Evolutionary conservation across 2,797 vertebrate species (phyloP), one percentile per base, ranked within the genome.

Genomic region (Mallotus villosus): DNA sequence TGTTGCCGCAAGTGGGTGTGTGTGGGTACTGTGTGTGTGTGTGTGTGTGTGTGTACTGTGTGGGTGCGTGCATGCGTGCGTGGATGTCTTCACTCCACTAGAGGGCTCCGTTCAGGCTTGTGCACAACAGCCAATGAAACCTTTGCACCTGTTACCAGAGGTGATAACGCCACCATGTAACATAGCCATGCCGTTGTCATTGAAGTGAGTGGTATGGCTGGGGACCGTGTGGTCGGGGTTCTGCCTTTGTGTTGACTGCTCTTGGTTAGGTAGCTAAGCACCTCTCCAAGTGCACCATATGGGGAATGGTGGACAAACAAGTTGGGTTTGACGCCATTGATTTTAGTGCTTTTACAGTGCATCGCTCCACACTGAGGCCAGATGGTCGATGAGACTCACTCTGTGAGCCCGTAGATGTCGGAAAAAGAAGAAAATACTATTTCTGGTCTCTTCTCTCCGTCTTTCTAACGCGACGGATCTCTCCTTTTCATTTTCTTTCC

Each of bases 301-400:
- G 92, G 87, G 90, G 92, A 93, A 93, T 91, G 91, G 86, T 92
- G 90, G 89, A 89, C 81, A 90, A 91, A 92, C 92, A 89, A 88
- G 85, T 88, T 86, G 78, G 88, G 89, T 85, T 85, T 90, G 86
- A 88, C 85, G 85, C 82, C 90, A 90, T 90, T 89, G 90, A 91
- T 93, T 91, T 88, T 77, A 83, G 81, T 89, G 86, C 81, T 88
- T 89, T 90, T 89, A 87, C 90, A 90, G 84, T 71, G 83, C 86
- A 82, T 80, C 77, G 84, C 86, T 90, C 84, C 86, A 86, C 88
- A 86, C 88, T 84, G 85, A 86, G 86, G 87, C 90, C 92, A 93
- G 92, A 92, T 93, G 92, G 91, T 86, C 80, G 82, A 89, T 84
- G 81, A 77, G 74, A 90, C 88, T 91, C 84, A 78, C 89, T 89